A percentile compares a stretch with the other conserved stretches of the same genome.
These are phyloP conservation scores for Cryptus armator DNA, from an alignment of 2,888 invertebrate species.

Conservation along the genomic window DNA sequence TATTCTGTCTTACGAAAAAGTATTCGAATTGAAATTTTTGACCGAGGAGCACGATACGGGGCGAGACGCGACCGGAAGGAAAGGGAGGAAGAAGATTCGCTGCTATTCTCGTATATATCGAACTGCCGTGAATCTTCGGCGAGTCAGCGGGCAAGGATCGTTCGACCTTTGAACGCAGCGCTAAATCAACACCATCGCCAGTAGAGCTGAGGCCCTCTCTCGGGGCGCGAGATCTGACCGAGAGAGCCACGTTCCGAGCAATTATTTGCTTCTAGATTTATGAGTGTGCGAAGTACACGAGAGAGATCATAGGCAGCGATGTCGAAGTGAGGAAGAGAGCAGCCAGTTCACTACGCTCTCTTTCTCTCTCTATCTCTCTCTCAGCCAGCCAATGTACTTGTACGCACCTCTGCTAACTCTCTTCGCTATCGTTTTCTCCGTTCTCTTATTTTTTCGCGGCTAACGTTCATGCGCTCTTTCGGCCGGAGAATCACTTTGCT, in stretches of 20 bases:
- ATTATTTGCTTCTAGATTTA: slow-evolving; percentile 85
- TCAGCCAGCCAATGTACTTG: background rate
- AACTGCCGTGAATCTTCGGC: slow-evolving; percentile 62
- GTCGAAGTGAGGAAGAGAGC: slow-evolving; percentile 9
- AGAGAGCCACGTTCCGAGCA: slow-evolving; percentile 78
- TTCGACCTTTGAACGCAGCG: slow-evolving; percentile 81
- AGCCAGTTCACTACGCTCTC: slow-evolving; percentile 31
- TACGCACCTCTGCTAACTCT: slow-evolving; percentile 13
- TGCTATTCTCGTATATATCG: slow-evolving; percentile 33
- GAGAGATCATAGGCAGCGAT: slow-evolving; percentile 45
- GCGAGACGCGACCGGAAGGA: slow-evolving; percentile 42
- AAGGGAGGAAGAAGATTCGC: slow-evolving; percentile 43
- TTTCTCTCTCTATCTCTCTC: no score
- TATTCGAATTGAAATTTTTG: background rate
- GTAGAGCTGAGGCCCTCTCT: slow-evolving; percentile 33
- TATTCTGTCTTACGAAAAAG: background rate
- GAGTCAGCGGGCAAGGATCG: slow-evolving; percentile 60
- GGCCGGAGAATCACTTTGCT: slow-evolving; percentile 81
- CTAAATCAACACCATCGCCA: slow-evolving; percentile 79
- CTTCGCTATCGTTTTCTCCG: slow-evolving; percentile 47
- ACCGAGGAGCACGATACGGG: background rate
- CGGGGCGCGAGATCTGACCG: slow-evolving; percentile 76
- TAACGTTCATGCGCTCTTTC: slow-evolving; percentile 48
- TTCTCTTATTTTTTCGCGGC: slow-evolving; percentile 56
- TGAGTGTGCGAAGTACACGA: slow-evolving; percentile 80